These are phyloP conservation scores for Corythornis cristatus DNA, from an alignment of 2,113 vertebrate genomes.

Conservation along the genomic window DNA sequence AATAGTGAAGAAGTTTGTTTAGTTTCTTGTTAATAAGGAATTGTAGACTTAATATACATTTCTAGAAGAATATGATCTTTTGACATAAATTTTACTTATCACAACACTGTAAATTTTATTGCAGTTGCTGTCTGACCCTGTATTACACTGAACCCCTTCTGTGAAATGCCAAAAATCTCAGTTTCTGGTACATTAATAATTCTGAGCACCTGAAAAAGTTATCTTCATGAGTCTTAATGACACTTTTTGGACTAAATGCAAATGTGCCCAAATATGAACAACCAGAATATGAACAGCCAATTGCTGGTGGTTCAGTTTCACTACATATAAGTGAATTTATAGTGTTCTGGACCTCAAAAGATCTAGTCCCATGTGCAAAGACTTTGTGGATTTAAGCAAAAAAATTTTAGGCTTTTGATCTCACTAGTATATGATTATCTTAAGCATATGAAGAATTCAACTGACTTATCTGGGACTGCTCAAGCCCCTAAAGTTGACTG, in stretches of 20 bases:
- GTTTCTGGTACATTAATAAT: not conserved
- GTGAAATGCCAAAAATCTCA: not conserved
- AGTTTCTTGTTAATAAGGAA: not conserved
- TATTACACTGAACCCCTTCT: not conserved
- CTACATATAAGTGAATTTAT: not conserved
- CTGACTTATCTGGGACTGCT: not conserved
- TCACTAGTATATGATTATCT: not conserved
- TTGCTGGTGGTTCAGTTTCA: not conserved
- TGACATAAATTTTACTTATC: not conserved
- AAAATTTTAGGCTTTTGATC: constrained; percentile 15
- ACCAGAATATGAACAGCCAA: not conserved
- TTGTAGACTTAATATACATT: not conserved
- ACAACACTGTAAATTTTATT: not conserved
- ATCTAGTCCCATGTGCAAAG: not conserved
- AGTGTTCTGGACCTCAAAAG: not conserved
- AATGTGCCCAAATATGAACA: not conserved
- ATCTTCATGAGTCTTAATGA: not conserved
- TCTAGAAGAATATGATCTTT: not conserved
- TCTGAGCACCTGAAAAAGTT: not conserved
- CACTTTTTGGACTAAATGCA: not conserved
- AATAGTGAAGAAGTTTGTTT: not conserved
- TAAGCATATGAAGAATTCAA: not conserved
- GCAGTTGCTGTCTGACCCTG: not conserved
- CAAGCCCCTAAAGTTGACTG: not conserved
- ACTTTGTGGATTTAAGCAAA: not conserved